A percentile compares a stretch with the other conserved stretches of the same genome.
phyloP scores from a whole-genome alignment of 2,113 vertebrate species.

The Forbesichthys papilliferus region DNA sequence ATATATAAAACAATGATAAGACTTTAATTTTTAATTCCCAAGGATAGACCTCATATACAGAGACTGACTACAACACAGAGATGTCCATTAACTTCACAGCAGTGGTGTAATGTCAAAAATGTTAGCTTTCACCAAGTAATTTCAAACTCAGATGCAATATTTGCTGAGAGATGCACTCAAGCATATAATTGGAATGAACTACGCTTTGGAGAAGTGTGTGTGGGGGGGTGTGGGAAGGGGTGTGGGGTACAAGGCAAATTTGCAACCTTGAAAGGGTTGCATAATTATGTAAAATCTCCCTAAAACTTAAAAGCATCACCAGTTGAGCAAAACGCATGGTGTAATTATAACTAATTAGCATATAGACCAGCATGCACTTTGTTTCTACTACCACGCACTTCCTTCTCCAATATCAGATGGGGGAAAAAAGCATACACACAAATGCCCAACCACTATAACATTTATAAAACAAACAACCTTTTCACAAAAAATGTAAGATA shows the following conservation, averaged over 20 bases:
- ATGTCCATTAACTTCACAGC: no score
- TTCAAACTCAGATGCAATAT: slow-evolving; percentile 5
- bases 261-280: slow-evolving; percentile 13
- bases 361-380: background rate
- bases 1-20: no score
- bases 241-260: background rate
- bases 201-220: slow-evolving; percentile 1
- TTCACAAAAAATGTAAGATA: no score
- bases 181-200: slow-evolving; percentile 15
- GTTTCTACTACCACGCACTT: background rate
- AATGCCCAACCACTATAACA: no score
- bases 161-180: slow-evolving; percentile 11
- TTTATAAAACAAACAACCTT: no score
- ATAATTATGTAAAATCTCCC: slow-evolving; percentile 2
- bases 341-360: slow-evolving; percentile 21
- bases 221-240: no score
- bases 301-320: background rate
- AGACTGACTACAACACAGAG: background rate
- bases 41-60: background rate
- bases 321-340: slow-evolving; percentile 1
- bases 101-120: background rate
- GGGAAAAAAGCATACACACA: background rate
- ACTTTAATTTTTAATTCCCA: no score
- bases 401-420: background rate
- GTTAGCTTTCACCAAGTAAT: slow-evolving; percentile 4